A percentile compares a stretch with the other conserved stretches of the same genome.
Conservation (phyloP, 2,888 invertebrate species). For the Desoria tigrina region DNA sequence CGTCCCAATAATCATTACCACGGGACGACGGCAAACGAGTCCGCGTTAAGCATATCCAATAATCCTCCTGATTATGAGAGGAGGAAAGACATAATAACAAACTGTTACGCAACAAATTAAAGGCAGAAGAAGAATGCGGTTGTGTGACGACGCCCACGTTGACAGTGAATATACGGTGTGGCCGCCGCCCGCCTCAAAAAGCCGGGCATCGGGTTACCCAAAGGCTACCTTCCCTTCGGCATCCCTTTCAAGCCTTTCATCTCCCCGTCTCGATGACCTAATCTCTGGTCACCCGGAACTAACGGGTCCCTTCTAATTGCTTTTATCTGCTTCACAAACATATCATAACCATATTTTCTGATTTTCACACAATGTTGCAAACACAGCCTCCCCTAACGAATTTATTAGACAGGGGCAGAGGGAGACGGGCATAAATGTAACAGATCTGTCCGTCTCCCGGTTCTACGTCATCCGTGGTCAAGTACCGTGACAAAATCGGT, state of each 20-base stretch:
- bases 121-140: constrained; percentile 32
- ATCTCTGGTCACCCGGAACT: constrained; percentile 45
- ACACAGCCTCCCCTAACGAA: no score
- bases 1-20: no score
- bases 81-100: not conserved
- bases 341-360: no score
- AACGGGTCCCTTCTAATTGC: constrained; percentile 47
- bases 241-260: constrained; percentile 24
- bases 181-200: constrained; percentile 18
- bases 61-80: not conserved
- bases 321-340: constrained; percentile 16
- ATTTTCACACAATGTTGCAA: no score
- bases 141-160: constrained; percentile 42
- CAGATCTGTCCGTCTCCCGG: no score
- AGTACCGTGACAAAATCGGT: no score
- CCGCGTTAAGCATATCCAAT: no score
- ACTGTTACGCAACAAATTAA: constrained; percentile 41
- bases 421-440: no score
- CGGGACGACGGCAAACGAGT: no score
- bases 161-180: constrained; percentile 42
- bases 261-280: constrained; percentile 37
- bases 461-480: no score
- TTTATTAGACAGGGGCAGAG: no score
- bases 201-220: constrained; percentile 39
- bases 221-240: constrained; percentile 27